Evolutionary conservation across 2,113 vertebrate species (phyloP), one percentile per base, ranked within the genome.

Genomic region (Chaetodon auriga): DNA sequence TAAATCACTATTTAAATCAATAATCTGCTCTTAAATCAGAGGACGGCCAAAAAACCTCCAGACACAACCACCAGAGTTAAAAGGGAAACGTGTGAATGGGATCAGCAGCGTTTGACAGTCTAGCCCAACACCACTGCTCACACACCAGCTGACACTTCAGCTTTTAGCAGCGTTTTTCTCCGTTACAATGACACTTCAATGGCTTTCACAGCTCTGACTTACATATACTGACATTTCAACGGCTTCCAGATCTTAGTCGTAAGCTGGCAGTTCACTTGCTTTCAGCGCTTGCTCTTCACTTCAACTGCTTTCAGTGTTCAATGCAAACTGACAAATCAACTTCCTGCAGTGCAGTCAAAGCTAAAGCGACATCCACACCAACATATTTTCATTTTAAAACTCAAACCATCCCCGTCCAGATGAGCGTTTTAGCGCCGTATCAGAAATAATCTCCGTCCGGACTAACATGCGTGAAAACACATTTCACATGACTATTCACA

Each of bases 1-100:
- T 77, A 62, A 85, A 83, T 79, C 41, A 58, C 23, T 51, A 30
- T 64, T 25, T 18, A 16, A 76, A 48, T 83, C 82, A 82, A 75
- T 76, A 55, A 38, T 45, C 43, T 36, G 10, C 60, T 62, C 15
- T 55, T 57, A 19, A 75, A 85, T 84, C 57, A 80, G 16, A 61
- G 10, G 21, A 71, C 2, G 7, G 21, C 4, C 10, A 11, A 25
- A 65, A 43, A 19, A 48, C 23, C 38, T 38, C 51, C 35, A 69
- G 46, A 65, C 54, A 53, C 6, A 0, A 36, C 8, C 25, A 46
- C 10, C 21, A 0, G 4, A 66, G 66, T 51, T 60, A 78, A 78
- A 51, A 25, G 38, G 43, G 25, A n/a, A n/a, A 35, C 10, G 5
- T 15, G 16, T 46, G 7, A 23, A n/a, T 0, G 41, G 41, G 54